Conservation (phyloP, 2,888 invertebrate species). For the Platycnemis pennipes region DNA sequence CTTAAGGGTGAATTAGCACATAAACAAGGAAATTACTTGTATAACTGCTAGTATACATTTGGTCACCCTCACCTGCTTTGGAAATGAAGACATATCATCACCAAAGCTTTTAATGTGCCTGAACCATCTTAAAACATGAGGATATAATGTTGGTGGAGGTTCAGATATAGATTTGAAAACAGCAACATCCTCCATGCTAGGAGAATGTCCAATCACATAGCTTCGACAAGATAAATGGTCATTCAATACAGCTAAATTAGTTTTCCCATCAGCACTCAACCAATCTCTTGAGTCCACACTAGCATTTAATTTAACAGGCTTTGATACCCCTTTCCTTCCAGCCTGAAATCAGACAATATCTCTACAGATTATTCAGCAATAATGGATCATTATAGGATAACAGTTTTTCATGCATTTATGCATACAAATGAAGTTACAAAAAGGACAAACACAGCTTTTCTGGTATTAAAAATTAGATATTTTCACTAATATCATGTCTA, state of each 20-base stretch:
- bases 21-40: no score
- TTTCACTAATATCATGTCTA: no score
- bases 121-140: constrained; percentile 73
- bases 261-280: constrained; percentile 42
- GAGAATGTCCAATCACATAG: constrained; percentile 74
- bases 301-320: constrained; percentile 54
- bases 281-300: constrained; percentile 58
- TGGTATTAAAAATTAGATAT: no score
- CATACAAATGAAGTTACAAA: not conserved
- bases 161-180: constrained; percentile 71
- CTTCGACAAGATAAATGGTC: constrained; percentile 72
- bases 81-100: constrained; percentile 69
- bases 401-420: not conserved
- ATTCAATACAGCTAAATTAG: constrained; percentile 70
- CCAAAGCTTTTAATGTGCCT: constrained; percentile 73
- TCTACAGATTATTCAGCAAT: not conserved
- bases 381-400: not conserved
- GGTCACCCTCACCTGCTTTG: constrained; percentile 72
- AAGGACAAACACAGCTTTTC: not conserved
- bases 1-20: no score
- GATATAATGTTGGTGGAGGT: constrained; percentile 70
- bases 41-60: no score
- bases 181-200: constrained; percentile 72
- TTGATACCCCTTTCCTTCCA: constrained; percentile 68
- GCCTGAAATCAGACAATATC: constrained; percentile 66